Evolutionary conservation across 2,113 vertebrate genomes (phyloP), one percentile per base, ranked within the genome.

Genomic region (Falco punctatus): DNA sequence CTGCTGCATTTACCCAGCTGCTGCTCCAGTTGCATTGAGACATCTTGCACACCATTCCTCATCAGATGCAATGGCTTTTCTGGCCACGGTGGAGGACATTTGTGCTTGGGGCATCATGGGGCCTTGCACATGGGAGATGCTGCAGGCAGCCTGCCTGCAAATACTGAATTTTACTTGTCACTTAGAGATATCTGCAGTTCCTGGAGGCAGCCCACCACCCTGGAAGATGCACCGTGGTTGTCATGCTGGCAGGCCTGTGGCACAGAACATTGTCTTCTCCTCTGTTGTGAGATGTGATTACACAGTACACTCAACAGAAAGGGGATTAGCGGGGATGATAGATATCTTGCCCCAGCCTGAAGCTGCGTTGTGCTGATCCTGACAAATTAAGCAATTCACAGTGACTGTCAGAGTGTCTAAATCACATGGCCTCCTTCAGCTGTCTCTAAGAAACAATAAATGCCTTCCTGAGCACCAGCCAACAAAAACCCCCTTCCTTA

Each of bases 401-500:
- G 86, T 49, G 58, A 24, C 73, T 58, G 40, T 78, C 61, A 46
- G 57, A 33, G 49, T 67, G 22, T 67, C 77, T 84, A 81, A 94
- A 69, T 89, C 52, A 42, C 18, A 7, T 0, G 6, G 26, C 11
- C 44, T 78, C 10, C 24, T 48, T 92, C 35, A 84, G 61, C 86
- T 80, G 48, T 59, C 85, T 87, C 72, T 74, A 62, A 78, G 48
- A 84, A 93, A 75, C 4, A 0, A 35, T 72, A 89, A 74, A 92
- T 79, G 94, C 92, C 49, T 69, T 84, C 27, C 66, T 79, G 70
- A 96, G 54, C 2, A 0, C 52, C 38, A 79, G 86, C 91, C 92
- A 71, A 61, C 48, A 91, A 35, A 69, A 89, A 74, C 91, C 72
- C 94, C 92, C 49, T 69, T 84, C 27, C 66, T 79, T 66, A 96